Base-by-base conservation (phyloP, 2,888 invertebrate genomes). In the Melanostoma mellinum region DNA sequence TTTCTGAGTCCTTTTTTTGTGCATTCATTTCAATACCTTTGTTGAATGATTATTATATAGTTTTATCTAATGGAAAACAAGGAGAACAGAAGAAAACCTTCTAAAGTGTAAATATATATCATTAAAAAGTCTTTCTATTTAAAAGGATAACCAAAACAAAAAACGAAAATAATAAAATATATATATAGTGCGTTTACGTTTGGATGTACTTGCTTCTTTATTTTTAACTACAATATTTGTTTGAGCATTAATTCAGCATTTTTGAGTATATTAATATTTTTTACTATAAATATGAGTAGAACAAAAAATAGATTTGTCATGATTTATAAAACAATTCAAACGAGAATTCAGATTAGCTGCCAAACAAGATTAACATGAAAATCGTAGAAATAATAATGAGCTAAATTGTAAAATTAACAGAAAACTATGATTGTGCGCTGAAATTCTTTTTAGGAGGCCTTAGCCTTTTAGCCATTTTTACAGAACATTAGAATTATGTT, bases 171-270 rank as follows among this genome's bases (percentile, higher is more conserved):
- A 35, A 61, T 9, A 61, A 61, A 61, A 61, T 63, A 1, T 20
- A 48, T 36, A 48, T 4, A 1, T 3, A 38, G 63, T 63, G 63
- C 63, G 63, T 63, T 50, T 50, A 46, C 50, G 50, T 69, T 52
- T 68, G 46, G 60, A 10, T 75, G 36, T 77, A 76, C 56, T 56
- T 63, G 63, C 38, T 72, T 72, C 65, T 36, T 53, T 52, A 44
- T 63, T 52, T 68, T 61, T 73, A 30, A 68, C 69, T 63, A 82
- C 68, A 78, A 69, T 73, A 35, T 72, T 53, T 65, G 60, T 82
- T 82, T 82, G 82, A 82, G 82, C 82, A 82, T 82, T 65, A 82
- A 73, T 82, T 78, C 82, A 78, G 68, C 67, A 46, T 58, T 50
- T 78, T 73, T 68, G 77, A 82, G 81, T 82, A 77, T 72, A 48